Percentiles rank a stretch among this genome's conserved stretches.
Evolutionary conservation across 2,113 vertebrate genomes (phyloP).

Genomic region (Polypterus bichir): DNA sequence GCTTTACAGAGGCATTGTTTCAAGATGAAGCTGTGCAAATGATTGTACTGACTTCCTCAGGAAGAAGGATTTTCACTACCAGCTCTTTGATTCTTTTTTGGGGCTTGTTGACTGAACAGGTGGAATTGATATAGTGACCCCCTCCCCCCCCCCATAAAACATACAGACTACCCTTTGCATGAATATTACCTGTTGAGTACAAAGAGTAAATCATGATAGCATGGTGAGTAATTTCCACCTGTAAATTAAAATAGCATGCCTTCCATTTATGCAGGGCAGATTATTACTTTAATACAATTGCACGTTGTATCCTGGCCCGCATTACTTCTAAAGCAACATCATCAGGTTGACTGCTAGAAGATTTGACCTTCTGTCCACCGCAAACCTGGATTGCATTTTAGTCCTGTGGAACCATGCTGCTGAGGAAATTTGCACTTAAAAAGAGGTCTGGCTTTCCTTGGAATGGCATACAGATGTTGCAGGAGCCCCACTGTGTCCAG

Average conservation of each 20-base stretch:
- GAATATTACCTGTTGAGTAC: constrained; percentile 34
- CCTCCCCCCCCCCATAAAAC: no score
- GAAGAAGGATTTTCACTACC: neutral
- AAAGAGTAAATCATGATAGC: constrained; percentile 24
- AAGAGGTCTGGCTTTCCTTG: constrained; percentile 6
- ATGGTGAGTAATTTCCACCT: constrained; percentile 29
- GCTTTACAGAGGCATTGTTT: no score
- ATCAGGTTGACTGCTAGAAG: neutral
- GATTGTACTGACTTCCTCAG: neutral
- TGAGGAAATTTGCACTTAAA: constrained; percentile 21
- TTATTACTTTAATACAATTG: constrained; percentile 27
- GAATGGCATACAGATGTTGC: constrained; percentile 23
- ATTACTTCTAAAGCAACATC: constrained; percentile 1
- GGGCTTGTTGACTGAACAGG: constrained; percentile 22
- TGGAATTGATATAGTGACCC: constrained; percentile 44
- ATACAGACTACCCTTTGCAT: constrained; percentile 16
- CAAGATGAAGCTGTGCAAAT: neutral
- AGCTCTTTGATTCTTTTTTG: no score
- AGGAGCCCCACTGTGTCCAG: constrained; percentile 6
- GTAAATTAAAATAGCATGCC: constrained; percentile 49
- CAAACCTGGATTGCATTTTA: constrained; percentile 11
- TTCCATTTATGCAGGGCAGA: constrained; percentile 30
- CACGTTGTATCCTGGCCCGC: constrained; percentile 13
- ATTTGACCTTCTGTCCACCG: constrained; percentile 11
- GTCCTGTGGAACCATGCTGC: constrained; percentile 13